Conservation (phyloP, 2,113 vertebrate species). For the Lepidothrix coronata region DNA sequence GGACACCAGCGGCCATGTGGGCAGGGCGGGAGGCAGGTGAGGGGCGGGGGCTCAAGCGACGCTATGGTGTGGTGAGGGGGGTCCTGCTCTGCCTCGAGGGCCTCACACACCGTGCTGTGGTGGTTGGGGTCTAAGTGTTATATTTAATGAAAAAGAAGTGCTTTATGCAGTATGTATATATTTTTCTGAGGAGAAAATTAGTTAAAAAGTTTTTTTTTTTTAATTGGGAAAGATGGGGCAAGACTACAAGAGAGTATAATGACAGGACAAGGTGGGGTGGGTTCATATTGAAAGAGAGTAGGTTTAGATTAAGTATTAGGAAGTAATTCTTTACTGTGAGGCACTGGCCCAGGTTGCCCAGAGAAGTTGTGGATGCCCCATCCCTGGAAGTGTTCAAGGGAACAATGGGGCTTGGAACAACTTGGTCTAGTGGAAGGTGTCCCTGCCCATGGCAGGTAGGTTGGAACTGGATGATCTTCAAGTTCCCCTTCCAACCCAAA, state of each 20-base stretch:
- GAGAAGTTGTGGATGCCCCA: background rate
- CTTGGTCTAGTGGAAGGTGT: fast-evolving
- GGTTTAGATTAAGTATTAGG: background rate
- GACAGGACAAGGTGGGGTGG: too few species aligned
- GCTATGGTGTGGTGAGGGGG: background rate
- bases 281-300: background rate
- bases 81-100: too few species aligned
- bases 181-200: background rate
- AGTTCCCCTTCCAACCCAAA: background rate
- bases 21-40: background rate
- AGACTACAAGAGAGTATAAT: background rate
- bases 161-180: background rate
- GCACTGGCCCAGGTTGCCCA: background rate
- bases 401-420: background rate
- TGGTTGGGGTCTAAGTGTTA: background rate
- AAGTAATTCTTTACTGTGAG: background rate
- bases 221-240: background rate
- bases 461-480: background rate
- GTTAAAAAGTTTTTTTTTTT: background rate
- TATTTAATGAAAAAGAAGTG: background rate
- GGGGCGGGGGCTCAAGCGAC: fast-evolving
- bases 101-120: fast-evolving
- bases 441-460: background rate
- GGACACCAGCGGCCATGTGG: fast-evolving
- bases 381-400: background rate